phyloP scores from a whole-genome alignment of 2,797 vertebrate species.

The Hippocampus kuda region DNA sequence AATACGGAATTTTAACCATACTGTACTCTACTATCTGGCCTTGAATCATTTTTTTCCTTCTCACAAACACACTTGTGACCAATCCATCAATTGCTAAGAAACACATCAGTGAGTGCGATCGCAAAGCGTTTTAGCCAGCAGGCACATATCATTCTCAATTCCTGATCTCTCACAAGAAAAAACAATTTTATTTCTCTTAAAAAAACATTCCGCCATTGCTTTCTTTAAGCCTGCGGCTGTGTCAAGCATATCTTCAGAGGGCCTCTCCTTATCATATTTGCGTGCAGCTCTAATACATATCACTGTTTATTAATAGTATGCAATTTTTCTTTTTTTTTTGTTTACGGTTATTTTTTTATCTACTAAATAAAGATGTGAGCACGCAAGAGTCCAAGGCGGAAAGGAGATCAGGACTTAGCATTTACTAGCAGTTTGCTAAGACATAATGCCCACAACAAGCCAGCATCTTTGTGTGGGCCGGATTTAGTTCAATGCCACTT shows the following conservation, averaged over 20 bases:
- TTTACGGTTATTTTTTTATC: conserved; percentile 65
- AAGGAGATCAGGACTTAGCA: conserved; percentile 65
- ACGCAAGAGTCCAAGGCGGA: conserved; percentile 46
- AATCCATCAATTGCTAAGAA: neutral
- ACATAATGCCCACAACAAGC: conserved; percentile 61
- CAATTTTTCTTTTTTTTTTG: conserved; percentile 54
- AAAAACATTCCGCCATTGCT: conserved; percentile 56
- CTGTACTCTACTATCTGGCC: neutral
- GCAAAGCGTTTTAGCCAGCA: conserved; percentile 48
- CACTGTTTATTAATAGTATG: conserved; percentile 64
- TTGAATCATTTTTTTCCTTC: neutral
- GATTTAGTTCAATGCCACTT: conserved; percentile 59
- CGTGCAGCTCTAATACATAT: conserved; percentile 62
- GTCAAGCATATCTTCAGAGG: conserved; percentile 54
- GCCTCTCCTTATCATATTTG: conserved; percentile 60
- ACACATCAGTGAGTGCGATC: conserved; percentile 15
- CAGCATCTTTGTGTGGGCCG: conserved; percentile 57
- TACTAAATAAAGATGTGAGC: conserved; percentile 56
- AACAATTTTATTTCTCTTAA: conserved; percentile 58
- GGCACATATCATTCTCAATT: conserved; percentile 61
- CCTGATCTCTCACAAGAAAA: conserved; percentile 55
- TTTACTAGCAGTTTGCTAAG: conserved; percentile 64
- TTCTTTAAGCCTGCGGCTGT: conserved; percentile 58
- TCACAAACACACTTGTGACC: neutral
- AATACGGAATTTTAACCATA: too few relatives aligned